Percentiles rank a stretch among this genome's conserved stretches.
phyloP scores from a whole-genome alignment of 2,888 invertebrate genomes.

The Charanyca ferruginea region DNA sequence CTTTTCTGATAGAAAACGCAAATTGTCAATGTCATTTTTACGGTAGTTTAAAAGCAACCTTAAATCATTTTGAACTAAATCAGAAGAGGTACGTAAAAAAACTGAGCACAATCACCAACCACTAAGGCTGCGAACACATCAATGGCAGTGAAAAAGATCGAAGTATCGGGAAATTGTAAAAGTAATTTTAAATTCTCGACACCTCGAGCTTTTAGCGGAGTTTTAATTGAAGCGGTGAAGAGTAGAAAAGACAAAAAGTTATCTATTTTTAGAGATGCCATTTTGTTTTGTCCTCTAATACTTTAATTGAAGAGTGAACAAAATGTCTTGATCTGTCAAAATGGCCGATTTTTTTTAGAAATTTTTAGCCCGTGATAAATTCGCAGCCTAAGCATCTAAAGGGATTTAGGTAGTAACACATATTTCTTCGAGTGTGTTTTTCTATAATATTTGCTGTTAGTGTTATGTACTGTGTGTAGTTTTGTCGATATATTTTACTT shows the following conservation, averaged over 20 bases:
- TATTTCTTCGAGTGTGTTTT: conserved; percentile 44
- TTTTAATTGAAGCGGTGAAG: conserved; percentile 28
- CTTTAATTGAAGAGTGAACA: background rate
- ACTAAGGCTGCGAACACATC: conserved; percentile 75
- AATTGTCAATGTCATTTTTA: background rate
- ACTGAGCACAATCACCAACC: conserved; percentile 79
- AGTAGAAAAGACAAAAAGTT: conserved; percentile 8
- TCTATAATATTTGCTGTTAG: conserved; percentile 47
- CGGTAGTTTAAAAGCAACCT: background rate
- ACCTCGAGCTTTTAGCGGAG: conserved; percentile 26
- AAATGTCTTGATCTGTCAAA: background rate
- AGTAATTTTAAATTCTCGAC: conserved; percentile 24
- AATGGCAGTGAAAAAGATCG: conserved; percentile 21
- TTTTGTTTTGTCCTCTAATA: conserved; percentile 9
- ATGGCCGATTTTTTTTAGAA: background rate
- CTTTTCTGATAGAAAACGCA: conserved; percentile 35
- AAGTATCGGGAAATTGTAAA: conserved; percentile 28
- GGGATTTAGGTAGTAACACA: conserved; percentile 47
- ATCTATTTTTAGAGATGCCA: background rate
- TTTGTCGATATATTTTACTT: background rate
- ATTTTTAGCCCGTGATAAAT: conserved; percentile 21
- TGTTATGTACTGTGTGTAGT: conserved; percentile 57
- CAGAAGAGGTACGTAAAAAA: conserved; percentile 63
- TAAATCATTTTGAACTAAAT: conserved; percentile 20
- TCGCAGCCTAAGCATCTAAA: conserved; percentile 61